These are phyloP conservation scores for Archips xylosteana DNA, from an alignment of 2,888 invertebrate genomes.

Conservation along the genomic window DNA sequence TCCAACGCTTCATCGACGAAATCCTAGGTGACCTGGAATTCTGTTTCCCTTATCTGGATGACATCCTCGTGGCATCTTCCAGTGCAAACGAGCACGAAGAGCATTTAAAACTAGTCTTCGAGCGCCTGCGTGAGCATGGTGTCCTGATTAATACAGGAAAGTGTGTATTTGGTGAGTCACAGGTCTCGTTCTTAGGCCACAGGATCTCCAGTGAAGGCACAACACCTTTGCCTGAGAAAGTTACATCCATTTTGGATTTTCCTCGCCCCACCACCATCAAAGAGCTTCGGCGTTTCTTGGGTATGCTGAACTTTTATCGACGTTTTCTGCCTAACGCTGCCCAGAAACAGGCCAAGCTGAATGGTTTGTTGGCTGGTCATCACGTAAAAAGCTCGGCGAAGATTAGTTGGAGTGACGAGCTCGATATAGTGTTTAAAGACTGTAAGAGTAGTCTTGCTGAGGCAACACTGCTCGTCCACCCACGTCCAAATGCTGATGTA, in stretches of 20 bases:
- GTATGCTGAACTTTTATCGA: conserved; percentile 27
- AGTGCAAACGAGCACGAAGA: not conserved
- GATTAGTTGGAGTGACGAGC: conserved; percentile 43
- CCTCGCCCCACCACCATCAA: conserved; percentile 14
- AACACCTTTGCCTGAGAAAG: conserved; percentile 18
- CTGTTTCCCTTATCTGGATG: conserved; percentile 23
- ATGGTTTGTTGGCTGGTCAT: conserved; percentile 6
- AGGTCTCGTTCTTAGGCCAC: conserved; percentile 21
- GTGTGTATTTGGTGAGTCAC: conserved; percentile 17
- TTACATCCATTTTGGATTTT: conserved; percentile 4
- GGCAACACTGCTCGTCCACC: not conserved
- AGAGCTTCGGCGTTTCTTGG: conserved; percentile 24
- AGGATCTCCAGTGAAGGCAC: conserved; percentile 9
- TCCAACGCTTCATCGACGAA: conserved; percentile 22
- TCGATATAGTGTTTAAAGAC: not conserved
- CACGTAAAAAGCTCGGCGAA: not conserved
- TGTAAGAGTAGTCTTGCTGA: conserved; percentile 1
- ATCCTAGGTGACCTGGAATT: conserved; percentile 26
- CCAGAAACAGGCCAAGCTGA: conserved; percentile 7
- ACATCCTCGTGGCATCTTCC: conserved; percentile 10
- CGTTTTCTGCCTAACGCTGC: conserved; percentile 6
- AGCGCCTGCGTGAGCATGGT: conserved; percentile 8
- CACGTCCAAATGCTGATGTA: conserved; percentile 5
- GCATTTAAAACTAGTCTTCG: not conserved
- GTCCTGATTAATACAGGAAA: conserved; percentile 17